Evolutionary conservation across 1,140 invertebrate species (phyloP).

Genomic region (Drosophila ercepeae): DNA sequence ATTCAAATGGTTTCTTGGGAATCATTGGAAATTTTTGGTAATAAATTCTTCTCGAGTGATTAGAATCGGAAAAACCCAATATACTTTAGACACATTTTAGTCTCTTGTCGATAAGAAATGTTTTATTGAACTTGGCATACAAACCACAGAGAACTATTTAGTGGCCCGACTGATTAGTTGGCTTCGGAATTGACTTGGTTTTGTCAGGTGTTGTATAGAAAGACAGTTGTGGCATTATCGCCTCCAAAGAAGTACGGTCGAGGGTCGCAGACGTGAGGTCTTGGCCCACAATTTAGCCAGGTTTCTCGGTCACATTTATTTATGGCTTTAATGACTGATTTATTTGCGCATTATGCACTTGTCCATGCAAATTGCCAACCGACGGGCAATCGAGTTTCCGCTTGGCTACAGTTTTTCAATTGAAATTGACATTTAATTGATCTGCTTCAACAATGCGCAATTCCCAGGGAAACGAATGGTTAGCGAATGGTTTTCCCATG

Average conservation of each 20-base stretch:
- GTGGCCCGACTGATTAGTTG: constrained; percentile 11
- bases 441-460: constrained; percentile 27
- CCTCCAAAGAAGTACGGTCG: constrained; percentile 2
- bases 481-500: constrained; percentile 43
- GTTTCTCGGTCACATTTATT: constrained; percentile 36
- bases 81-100: not conserved
- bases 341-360: constrained; percentile 46
- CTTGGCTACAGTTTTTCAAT: constrained; percentile 46
- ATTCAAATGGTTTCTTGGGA: not conserved
- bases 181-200: not conserved
- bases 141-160: not conserved
- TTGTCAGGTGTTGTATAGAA: constrained; percentile 23
- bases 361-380: constrained; percentile 37
- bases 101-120: constrained; percentile 4
- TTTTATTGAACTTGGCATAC: constrained; percentile 44
- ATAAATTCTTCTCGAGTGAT: constrained; percentile 4
- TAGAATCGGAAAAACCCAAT: constrained; percentile 11
- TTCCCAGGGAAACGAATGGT: constrained; percentile 12
- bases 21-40: not conserved
- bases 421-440: constrained; percentile 60
- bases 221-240: not conserved
- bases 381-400: constrained; percentile 39
- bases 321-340: constrained; percentile 32
- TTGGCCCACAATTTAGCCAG: constrained; percentile 13
- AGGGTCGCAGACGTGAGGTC: constrained; percentile 17